phyloP scores from a whole-genome alignment of 92 coral and sea anemone species.

The Bergia puertoricense region DNA sequence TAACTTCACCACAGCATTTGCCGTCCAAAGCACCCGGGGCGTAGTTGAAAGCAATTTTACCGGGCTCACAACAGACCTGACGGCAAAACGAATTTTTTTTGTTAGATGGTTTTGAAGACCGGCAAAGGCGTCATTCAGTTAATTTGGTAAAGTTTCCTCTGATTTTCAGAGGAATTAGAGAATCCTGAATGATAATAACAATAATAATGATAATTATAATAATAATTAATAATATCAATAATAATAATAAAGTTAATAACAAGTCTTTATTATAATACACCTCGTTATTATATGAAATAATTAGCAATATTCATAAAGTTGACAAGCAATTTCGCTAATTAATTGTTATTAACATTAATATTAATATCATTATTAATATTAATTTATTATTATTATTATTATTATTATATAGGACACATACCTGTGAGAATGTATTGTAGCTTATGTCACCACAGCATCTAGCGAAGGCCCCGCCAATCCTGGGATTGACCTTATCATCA shows the following conservation, averaged over 20 bases:
- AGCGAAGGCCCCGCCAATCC: conserved; percentile 45
- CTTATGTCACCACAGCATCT: conserved; percentile 48
- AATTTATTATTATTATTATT: too few species aligned
- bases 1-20: conserved; percentile 35
- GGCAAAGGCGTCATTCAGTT: background rate
- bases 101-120: background rate
- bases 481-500: conserved; percentile 8
- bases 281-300: too few species aligned
- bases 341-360: too few species aligned
- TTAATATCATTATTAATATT: background rate
- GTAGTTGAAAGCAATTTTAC: background rate
- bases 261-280: too few species aligned
- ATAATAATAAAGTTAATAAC: too few species aligned
- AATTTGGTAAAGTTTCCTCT: background rate
- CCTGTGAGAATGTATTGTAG: conserved; percentile 30
- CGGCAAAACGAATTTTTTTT: background rate
- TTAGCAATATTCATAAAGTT: too few species aligned
- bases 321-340: too few species aligned
- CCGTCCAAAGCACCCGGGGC: conserved; percentile 17
- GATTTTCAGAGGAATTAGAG: too few species aligned
- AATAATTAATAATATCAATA: too few species aligned
- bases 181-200: background rate
- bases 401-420: background rate
- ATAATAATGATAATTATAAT: too few species aligned
- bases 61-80: conserved; percentile 35